Percentiles rank a stretch among this genome's conserved stretches.
Evolutionary conservation across 2,888 invertebrate genomes (phyloP).

Genomic region (Petrolisthes manimaculis): DNA sequence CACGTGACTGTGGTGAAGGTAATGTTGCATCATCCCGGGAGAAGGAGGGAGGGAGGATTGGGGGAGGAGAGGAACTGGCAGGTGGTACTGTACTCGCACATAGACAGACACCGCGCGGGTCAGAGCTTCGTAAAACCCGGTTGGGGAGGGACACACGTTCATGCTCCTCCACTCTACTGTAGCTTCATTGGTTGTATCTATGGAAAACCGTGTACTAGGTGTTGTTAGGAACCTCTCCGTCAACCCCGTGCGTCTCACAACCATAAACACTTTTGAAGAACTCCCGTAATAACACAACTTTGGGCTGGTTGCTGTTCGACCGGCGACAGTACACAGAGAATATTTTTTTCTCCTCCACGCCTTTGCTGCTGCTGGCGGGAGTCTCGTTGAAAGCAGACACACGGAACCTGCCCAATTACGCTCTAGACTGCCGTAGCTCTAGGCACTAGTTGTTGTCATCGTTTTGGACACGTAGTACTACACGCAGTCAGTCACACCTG

Average conservation of each 20-base stretch:
- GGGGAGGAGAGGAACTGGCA: not conserved
- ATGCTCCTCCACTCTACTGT: slow-evolving; percentile 22
- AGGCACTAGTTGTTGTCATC: too few relatives aligned
- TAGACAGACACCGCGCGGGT: not conserved
- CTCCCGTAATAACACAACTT: slow-evolving; percentile 28
- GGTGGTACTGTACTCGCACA: not conserved
- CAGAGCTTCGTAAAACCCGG: slow-evolving; percentile 38
- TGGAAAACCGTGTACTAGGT: slow-evolving; percentile 42
- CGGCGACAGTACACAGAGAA: not conserved
- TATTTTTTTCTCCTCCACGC: not conserved
- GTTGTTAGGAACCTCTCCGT: slow-evolving; percentile 26
- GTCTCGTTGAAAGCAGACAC: too few relatives aligned
- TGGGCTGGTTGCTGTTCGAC: not conserved
- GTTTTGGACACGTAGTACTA: too few relatives aligned
- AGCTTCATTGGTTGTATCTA: slow-evolving; percentile 44
- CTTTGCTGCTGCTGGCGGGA: too few relatives aligned
- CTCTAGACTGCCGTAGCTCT: too few relatives aligned
- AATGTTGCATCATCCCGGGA: slow-evolving; percentile 3
- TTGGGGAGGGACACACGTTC: slow-evolving; percentile 33
- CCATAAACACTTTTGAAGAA: slow-evolving; percentile 60
- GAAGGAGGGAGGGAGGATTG: not conserved
- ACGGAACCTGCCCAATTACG: too few relatives aligned
- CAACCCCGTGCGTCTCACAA: slow-evolving; percentile 44
- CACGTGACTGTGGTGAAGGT: not conserved
- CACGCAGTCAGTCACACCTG: slow-evolving; percentile 1